phyloP scores from a whole-genome alignment of 2,797 vertebrate species.

The Chloroceryle inda region DNA sequence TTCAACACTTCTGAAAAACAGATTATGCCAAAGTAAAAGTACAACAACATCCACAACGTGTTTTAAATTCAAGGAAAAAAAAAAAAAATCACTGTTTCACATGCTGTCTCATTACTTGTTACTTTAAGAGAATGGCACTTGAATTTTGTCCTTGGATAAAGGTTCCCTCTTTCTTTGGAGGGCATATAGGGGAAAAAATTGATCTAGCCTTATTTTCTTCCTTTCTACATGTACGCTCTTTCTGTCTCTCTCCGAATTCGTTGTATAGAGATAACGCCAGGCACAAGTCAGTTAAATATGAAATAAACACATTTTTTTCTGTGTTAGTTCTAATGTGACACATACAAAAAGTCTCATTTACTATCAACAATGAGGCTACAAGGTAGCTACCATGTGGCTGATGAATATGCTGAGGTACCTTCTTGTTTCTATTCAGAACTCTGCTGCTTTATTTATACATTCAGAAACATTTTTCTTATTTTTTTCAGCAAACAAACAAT shows the following conservation, averaged over 20 bases:
- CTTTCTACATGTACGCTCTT: conserved; percentile 34
- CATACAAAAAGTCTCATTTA: conserved; percentile 82
- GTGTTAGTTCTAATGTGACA: conserved; percentile 73
- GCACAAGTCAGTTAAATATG: conserved; percentile 77
- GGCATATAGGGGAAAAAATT: conserved; percentile 16
- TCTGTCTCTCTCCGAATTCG: conserved; percentile 65
- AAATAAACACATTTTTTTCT: conserved; percentile 77
- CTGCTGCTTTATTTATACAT: conserved; percentile 82
- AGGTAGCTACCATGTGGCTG: conserved; percentile 86
- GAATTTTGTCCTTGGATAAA: conserved; percentile 63
- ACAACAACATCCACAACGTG: not conserved
- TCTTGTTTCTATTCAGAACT: conserved; percentile 80
- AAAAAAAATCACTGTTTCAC: not conserved
- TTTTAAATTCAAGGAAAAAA: conserved; percentile 1
- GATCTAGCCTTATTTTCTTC: conserved; percentile 71
- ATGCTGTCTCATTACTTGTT: conserved; percentile 49
- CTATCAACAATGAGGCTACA: conserved; percentile 79
- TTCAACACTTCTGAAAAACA: conserved; percentile 61
- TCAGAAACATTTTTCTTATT: conserved; percentile 77
- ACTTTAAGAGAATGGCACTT: conserved; percentile 46
- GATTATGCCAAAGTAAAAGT: conserved; percentile 46
- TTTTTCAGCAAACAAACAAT: conserved; percentile 72
- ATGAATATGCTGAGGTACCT: conserved; percentile 82
- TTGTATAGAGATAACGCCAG: conserved; percentile 75
- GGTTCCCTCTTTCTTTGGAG: conserved; percentile 41